Conservation (phyloP, 2,797 vertebrate species). For the Brachyalestes nurse region DNA sequence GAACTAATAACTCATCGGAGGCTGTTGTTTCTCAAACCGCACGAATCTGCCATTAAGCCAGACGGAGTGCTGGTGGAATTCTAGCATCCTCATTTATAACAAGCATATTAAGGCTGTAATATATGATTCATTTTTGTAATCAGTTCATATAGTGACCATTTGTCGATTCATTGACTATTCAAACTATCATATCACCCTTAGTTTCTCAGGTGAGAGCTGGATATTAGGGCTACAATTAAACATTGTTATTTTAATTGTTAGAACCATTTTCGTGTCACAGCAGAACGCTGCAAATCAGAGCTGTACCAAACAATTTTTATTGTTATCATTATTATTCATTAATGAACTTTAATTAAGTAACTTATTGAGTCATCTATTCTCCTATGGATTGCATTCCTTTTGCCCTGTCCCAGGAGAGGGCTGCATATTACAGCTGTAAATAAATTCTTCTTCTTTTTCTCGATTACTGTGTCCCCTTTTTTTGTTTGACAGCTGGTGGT, state of each 20-base stretch:
- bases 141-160: neutral
- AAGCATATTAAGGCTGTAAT: neutral
- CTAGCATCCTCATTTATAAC: neutral
- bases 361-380: neutral
- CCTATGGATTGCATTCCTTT: too few species aligned
- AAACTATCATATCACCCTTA: neutral
- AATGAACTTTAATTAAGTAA: neutral
- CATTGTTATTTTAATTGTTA: too few species aligned
- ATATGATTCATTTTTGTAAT: neutral
- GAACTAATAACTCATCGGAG: constrained; percentile 1
- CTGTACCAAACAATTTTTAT: too few species aligned
- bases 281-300: too few species aligned
- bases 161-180: neutral
- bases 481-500: too few species aligned
- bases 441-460: too few species aligned
- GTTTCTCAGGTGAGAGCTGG: neutral
- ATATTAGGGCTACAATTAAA: neutral
- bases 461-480: too few species aligned
- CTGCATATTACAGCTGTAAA: too few species aligned
- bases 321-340: too few species aligned
- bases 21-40: neutral
- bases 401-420: too few species aligned
- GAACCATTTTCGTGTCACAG: too few species aligned
- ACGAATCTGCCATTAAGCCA: neutral
- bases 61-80: neutral